Base-by-base conservation (phyloP, 2,888 invertebrate genomes). In the Drosophila prostipennis region DNA sequence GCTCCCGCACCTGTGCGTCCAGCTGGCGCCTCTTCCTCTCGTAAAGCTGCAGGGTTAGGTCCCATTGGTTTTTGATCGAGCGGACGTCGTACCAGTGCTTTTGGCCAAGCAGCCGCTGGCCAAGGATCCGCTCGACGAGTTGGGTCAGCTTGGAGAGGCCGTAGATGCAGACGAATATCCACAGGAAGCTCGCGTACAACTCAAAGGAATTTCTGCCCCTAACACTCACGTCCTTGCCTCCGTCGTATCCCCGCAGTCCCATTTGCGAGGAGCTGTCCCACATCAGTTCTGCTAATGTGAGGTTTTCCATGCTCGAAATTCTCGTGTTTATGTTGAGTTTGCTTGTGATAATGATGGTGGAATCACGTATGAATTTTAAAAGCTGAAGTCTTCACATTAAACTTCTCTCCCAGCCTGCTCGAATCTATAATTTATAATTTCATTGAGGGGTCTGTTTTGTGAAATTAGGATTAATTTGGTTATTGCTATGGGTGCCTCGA, bases 131-230 rank as follows among this genome's bases (percentile, higher is more conserved):
- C 29, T 90, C 89, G 2, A 81, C 72, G 0, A 89, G 49, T 10
- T 83, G 70, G 0, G 82, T 75, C 0, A 90, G 60, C 63, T 86
- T 89, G 11, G 81, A 77, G 5, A 90, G 45, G 0, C 77, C 89
- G 58, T 79, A 90, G 32, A 90, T 77, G 48, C 83, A 84, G 0
- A 74, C 81, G 26, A 89, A 82, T 13, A 90, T 78, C 75, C 85
- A 87, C 14, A 90, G 57, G 69, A 88, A 87, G 57, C 79, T 80
- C 40, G 83, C 52, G 34, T 83, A 90, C 0, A 80, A 26, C 40
- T 89, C 81, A 6, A 78, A 72, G 14, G 70, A 56, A 42, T 64
- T 57, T 6, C 19, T 57, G 6, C 56, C 45, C 39, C 58, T 26
- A 26, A 26, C 26, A 26, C 26, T 71, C 6, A 10, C 26, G 10